Evolutionary conservation across 1,140 invertebrate genomes (phyloP), one percentile per base, ranked within the genome.

Genomic region (Mercenaria mercenaria): DNA sequence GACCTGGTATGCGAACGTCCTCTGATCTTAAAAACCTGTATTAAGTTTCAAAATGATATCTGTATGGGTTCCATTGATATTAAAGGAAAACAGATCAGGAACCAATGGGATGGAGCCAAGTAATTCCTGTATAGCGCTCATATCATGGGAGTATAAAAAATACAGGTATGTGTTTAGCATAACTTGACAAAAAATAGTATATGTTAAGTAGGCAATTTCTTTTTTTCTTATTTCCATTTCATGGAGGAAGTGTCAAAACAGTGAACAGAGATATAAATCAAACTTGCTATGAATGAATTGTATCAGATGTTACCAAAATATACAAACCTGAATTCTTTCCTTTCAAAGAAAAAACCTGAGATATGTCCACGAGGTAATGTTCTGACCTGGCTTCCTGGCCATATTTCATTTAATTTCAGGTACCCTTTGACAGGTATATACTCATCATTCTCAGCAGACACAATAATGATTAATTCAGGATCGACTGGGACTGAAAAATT

Each of bases 341-440:
- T 98, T 94, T 99, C 97, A 83, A 98, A 97, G 72, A 99, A 96
- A 95, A 99, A 99, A 0, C 98, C 98, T 88, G 97, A 97, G 0
- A 99, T 98, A 96, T 99, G 99, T 0, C 99, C 99, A 64, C 97
- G 97, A 52, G 94, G 97, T 34, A 99, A 97, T 95, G 98, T 98
- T 61, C 98, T 97, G 79, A 99, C 97, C 95, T 98, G 98, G 50
- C 97, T 97, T 4, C 98, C 98, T 0, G 98, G 98, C 99, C 99
- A 99, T 85, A 99, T 97, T 91, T 99, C 97, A 91, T 98, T 97
- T 26, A 99, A 96, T 80, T 97, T 97, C 84, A 97, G 97, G 41
- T 98, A 97, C 72, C 98, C 97, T 26, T 98, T 97, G 34, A 98
- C 97, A 0, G 99, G 98, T 26, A 99, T 98, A 96, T 99, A 99